Percentiles rank a stretch among this genome's conserved stretches.
Conservation (phyloP, 2,888 invertebrate species). For the Lochmaea capreae region DNA sequence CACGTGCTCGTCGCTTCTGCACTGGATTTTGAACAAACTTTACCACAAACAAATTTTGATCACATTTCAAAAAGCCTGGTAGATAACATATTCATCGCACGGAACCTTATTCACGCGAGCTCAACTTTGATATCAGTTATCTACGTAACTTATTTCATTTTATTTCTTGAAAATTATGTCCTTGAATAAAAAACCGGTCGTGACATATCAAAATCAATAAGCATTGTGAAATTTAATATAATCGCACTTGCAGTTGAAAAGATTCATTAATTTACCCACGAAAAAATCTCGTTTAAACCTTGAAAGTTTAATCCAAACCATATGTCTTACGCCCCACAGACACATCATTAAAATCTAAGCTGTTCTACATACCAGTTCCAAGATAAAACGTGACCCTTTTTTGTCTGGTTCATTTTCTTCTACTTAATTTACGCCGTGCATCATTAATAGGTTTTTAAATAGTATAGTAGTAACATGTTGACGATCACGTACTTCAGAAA, state of each 20-base stretch:
- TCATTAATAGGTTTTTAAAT: slow-evolving; percentile 3
- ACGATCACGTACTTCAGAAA: slow-evolving; percentile 2
- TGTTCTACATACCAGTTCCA: not conserved
- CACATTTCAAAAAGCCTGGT: too few relatives aligned
- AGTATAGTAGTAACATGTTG: not conserved
- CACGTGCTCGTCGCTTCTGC: too few relatives aligned
- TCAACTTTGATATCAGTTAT: too few relatives aligned
- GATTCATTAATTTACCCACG: not conserved
- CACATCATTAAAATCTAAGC: not conserved
- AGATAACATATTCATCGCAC: too few relatives aligned
- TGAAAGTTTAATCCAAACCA: not conserved
- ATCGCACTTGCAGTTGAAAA: not conserved
- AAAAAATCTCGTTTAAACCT: not conserved
- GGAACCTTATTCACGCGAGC: too few relatives aligned
- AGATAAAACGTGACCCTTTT: not conserved
- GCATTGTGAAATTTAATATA: not conserved
- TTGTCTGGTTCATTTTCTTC: not conserved
- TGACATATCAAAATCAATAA: too few relatives aligned
- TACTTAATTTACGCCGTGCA: not conserved
- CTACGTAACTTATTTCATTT: too few relatives aligned
- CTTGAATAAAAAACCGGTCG: too few relatives aligned
- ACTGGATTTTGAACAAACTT: too few relatives aligned
- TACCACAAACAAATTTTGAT: too few relatives aligned
- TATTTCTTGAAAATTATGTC: too few relatives aligned
- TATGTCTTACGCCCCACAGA: not conserved